phyloP scores from a whole-genome alignment of 2,888 invertebrate species.

The Amiota communis region DNA sequence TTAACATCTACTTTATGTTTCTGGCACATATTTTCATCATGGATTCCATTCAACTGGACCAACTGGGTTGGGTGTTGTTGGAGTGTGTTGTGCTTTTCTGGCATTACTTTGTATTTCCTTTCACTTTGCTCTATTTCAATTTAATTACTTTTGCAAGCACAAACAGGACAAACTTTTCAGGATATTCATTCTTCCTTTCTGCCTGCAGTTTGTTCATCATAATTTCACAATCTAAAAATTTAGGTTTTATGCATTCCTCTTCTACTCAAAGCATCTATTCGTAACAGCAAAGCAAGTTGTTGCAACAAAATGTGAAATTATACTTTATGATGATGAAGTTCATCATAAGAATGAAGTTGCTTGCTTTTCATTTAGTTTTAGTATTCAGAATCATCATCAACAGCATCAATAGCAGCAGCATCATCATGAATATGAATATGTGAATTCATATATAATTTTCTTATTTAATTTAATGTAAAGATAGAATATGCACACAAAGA shows the following conservation, averaged over 20 bases:
- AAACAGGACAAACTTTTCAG: slow-evolving; percentile 52
- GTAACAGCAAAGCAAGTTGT: not conserved
- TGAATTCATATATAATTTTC: slow-evolving; percentile 1
- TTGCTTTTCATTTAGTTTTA: not conserved
- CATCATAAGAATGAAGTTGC: too few relatives aligned
- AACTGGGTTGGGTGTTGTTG: not conserved
- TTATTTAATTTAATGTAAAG: slow-evolving; percentile 6
- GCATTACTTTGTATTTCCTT: not conserved
- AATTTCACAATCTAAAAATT: slow-evolving; percentile 7
- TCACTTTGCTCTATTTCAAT: slow-evolving; percentile 46
- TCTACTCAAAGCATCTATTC: not conserved
- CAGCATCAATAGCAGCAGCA: too few relatives aligned
- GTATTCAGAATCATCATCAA: too few relatives aligned
- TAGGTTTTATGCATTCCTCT: slow-evolving; percentile 22
- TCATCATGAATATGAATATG: not conserved
- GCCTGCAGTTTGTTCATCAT: not conserved
- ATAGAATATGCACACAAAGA: not conserved
- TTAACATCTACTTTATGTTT: not conserved
- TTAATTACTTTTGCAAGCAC: slow-evolving; percentile 56
- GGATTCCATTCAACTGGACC: slow-evolving; percentile 37
- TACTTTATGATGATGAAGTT: not conserved
- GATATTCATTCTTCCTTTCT: not conserved
- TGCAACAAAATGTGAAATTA: not conserved
- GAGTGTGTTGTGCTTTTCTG: not conserved
- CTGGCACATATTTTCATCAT: slow-evolving; percentile 31